These are phyloP conservation scores for Boulengeromyrus knoepffleri DNA, from an alignment of 2,113 vertebrate species.

Conservation along the genomic window DNA sequence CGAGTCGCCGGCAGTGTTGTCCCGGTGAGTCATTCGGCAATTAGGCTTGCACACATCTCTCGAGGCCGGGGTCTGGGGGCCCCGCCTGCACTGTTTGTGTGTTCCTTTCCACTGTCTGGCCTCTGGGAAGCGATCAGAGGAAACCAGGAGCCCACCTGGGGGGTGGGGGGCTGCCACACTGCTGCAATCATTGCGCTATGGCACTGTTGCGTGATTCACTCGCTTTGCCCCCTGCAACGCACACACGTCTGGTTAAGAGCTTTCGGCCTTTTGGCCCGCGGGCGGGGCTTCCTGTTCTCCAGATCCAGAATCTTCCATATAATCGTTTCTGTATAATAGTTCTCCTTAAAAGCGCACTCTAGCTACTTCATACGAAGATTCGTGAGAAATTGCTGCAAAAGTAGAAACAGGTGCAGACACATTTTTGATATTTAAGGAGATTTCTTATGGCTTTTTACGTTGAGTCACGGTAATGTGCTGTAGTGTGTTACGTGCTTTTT, in stretches of 20 bases:
- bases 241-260: neutral
- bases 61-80: conserved; percentile 8
- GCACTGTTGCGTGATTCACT: neutral
- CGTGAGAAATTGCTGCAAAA: neutral
- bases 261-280: neutral
- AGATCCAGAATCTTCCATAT: neutral
- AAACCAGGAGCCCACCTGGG: conserved; percentile 24
- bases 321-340: neutral
- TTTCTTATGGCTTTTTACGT: neutral
- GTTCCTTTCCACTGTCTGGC: conserved; percentile 47
- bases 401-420: neutral
- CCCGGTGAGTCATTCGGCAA: conserved; percentile 37
- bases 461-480: neutral
- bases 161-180: neutral
- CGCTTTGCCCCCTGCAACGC: neutral
- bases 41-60: conserved; percentile 21
- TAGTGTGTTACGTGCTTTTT: neutral
- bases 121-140: conserved; percentile 41
- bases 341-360: neutral
- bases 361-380: neutral
- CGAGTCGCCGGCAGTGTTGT: conserved; percentile 28
- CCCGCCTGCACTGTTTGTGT: conserved; percentile 31
- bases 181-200: conserved; percentile 19
- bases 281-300: neutral
- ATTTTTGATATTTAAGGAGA: neutral